Base-by-base conservation (phyloP, 2,797 vertebrate species). In the Silurus aristotelis region DNA sequence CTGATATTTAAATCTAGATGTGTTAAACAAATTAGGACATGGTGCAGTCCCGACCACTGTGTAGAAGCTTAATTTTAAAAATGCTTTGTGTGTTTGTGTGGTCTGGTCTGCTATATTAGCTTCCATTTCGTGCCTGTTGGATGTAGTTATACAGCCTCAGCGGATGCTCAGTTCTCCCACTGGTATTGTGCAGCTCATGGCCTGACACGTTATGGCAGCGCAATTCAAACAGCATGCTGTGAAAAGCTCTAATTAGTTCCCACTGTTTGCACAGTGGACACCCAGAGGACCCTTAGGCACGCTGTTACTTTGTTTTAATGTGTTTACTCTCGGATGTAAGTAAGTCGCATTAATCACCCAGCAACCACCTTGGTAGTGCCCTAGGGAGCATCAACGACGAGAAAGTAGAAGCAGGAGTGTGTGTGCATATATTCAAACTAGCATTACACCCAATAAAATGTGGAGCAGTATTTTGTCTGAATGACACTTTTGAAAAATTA, bases 241-340 rank as follows among this genome's bases (percentile, higher is more conserved):
- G 87, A 83, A 77, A 79, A 71, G 82, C 86, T 85, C 86, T 89
- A 91, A 90, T 90, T 91, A 91, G 85, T 85, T 90, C 73, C 84
- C 87, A 85, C 89, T 89, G 83, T 86, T 86, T 87, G 79, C 82
- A 82, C 83, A 8, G 79, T 84, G 79, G 80, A 87, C 81, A 82
- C 87, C 86, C 85, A 71, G 82, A 90, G 87, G 86, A 82, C 72
- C 83, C 75, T 84, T 64, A 68, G 84, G 56, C 60, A 81, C 20
- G 77, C 77, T 68, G 79, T 87, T 86, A 85, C 86, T 89, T 89
- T 88, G 82, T 89, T 88, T 89, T 84, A 88, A 89, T 89, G 85
- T 87, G 88, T 90, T 90, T 89, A 87, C 77, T 15, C 81, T 88
- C 78, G 77, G 73, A 89, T 88, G 87, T 88, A 86, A 88, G 86